Conservation (phyloP, 2,888 invertebrate genomes). For the Himalopsyche tibetana region DNA sequence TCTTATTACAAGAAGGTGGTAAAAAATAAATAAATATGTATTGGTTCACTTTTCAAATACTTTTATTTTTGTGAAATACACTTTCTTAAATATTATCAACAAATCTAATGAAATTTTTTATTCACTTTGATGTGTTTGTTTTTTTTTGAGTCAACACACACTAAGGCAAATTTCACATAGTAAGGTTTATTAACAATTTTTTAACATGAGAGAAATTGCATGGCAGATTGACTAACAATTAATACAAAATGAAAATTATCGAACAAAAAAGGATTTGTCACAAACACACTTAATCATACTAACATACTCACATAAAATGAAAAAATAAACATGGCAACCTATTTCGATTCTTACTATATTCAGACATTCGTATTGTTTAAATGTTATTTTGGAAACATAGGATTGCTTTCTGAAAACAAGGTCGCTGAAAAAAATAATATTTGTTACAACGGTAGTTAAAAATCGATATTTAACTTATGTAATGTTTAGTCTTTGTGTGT, state of each 20-base stretch:
- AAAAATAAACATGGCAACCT: constrained; percentile 59
- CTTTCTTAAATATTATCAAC: constrained; percentile 60
- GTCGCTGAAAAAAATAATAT: neutral
- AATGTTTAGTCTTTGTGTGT: constrained; percentile 18
- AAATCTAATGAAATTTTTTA: constrained; percentile 55
- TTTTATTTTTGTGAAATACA: constrained; percentile 61
- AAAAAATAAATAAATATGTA: neutral
- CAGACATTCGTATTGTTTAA: constrained; percentile 12
- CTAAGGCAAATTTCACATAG: constrained; percentile 56
- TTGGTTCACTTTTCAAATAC: constrained; percentile 34
- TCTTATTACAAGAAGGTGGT: neutral
- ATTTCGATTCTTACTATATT: constrained; percentile 46
- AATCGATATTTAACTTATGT: neutral
- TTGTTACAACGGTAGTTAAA: neutral
- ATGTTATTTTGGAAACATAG: constrained; percentile 28
- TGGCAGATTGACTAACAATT: constrained; percentile 38
- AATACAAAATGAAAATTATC: constrained; percentile 31
- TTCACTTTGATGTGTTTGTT: constrained; percentile 49
- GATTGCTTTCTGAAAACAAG: constrained; percentile 30
- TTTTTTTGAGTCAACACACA: constrained; percentile 53
- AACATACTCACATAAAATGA: constrained; percentile 60
- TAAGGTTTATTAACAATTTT: constrained; percentile 53
- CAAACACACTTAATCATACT: constrained; percentile 61
- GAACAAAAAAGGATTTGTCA: constrained; percentile 40
- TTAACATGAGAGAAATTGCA: constrained; percentile 50